Conservation (phyloP, 2,113 vertebrate genomes). For the Gadus macrocephalus region DNA sequence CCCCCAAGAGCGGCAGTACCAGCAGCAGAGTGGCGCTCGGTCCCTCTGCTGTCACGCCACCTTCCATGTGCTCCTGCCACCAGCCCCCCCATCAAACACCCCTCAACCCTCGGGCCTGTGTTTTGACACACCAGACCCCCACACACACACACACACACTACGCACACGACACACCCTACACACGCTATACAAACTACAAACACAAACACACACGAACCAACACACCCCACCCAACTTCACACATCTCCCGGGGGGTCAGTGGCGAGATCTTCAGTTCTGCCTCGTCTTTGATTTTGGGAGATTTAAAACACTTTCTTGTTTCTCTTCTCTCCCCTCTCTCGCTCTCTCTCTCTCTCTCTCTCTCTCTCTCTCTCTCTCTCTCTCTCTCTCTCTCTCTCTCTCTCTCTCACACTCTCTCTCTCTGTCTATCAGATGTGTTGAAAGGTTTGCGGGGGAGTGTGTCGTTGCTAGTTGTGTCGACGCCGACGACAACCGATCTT, state of each 20-base stretch:
- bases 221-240: neutral
- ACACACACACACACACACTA: too few species aligned
- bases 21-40: constrained; percentile 41
- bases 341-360: constrained; percentile 22
- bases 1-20: neutral
- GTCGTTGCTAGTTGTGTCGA: too few species aligned
- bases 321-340: constrained; percentile 13
- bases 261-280: constrained; percentile 53
- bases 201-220: neutral
- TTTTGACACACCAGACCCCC: constrained; percentile 47
- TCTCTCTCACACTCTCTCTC: too few species aligned
- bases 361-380: constrained; percentile 34
- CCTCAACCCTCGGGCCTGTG: constrained; percentile 58
- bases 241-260: constrained; percentile 29
- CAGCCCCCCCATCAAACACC: constrained; percentile 61
- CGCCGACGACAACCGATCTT: too few species aligned
- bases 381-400: too few species aligned
- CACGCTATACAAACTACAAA: too few species aligned
- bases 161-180: too few species aligned
- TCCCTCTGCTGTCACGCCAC: constrained; percentile 37
- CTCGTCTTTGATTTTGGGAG: constrained; percentile 54
- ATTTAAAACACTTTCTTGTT: constrained; percentile 62
- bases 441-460: constrained; percentile 30
- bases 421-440: constrained; percentile 5
- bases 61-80: constrained; percentile 67